Base-by-base conservation (phyloP, 2,888 invertebrate species). In the Dolichopus griseipennis region DNA sequence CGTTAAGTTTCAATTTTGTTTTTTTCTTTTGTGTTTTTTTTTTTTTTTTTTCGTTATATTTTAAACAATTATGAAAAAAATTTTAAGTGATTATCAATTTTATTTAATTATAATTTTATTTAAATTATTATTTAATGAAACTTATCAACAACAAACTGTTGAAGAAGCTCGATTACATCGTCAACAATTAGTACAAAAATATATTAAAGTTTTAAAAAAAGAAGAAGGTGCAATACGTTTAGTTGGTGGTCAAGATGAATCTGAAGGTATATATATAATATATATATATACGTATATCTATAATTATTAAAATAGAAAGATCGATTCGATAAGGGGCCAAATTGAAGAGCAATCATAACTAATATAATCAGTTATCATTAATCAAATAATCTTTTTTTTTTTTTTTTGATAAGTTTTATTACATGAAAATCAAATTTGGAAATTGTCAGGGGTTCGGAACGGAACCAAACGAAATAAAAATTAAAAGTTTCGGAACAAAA, bases 211-310 rank as follows among this genome's bases (percentile, higher is more conserved):
- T 69, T 81, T 88, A 70, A 89, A 88, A 76, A 86, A 88, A 78
- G 84, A 87, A 73, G 92, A 93, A 74, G 92, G 91, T 12, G 88
- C 86, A 69, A 78, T 92, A 21, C 88, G 88, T 73, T 82, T 93
- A 9, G 84, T 89, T 1, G 92, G 91, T 22, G 91, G 91, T 7
- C 77, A 84, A 22, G 85, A 82, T 66, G 85, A 86, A 75, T 86
- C 84, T 78, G 92, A 93, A 87, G 93, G 93, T 92, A 62, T 6
- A 7, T 9, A 15, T 62, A 62, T 21, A 62, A 8, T n/a, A 7
- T 61, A 34, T 34, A 34, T 7, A 34, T 34, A 34, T 5, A 34
- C n/a, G n/a, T n/a, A n/a, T n/a, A n/a, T n/a, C n/a, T n/a, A n/a
- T n/a, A n/a, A n/a, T n/a, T n/a, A n/a, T n/a, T n/a, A n/a, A n/a